Evolutionary conservation across 2,113 vertebrate genomes (phyloP).

Genomic region (Mirounga angustirostris): DNA sequence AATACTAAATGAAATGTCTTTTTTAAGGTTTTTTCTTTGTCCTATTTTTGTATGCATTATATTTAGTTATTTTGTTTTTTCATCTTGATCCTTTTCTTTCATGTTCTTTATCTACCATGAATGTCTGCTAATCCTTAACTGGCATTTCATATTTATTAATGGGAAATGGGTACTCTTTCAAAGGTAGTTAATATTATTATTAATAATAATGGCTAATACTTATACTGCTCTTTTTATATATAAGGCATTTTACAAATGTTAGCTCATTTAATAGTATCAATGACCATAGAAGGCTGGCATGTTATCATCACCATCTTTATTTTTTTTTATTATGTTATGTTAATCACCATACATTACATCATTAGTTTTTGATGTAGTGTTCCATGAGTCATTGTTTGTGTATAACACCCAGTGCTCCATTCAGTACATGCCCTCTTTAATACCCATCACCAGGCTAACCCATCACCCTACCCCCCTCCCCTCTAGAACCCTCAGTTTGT

Average conservation of each 20-base stretch:
- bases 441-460: too few relatives aligned
- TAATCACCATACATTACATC: too few relatives aligned
- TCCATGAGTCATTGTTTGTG: too few relatives aligned
- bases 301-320: not conserved
- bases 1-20: not conserved
- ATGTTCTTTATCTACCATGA: not conserved
- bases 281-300: not conserved
- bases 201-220: not conserved
- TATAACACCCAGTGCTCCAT: too few relatives aligned
- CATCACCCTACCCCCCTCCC: too few relatives aligned
- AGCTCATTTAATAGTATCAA: not conserved
- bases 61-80: not conserved
- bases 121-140: not conserved
- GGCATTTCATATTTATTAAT: not conserved
- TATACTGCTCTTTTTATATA: not conserved
- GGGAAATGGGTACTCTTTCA: not conserved
- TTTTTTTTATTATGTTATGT: not conserved
- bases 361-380: too few relatives aligned
- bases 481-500: too few relatives aligned
- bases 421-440: too few relatives aligned
- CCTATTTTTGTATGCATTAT: not conserved
- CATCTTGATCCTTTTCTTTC: not conserved
- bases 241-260: not conserved
- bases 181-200: not conserved
- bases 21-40: not conserved